These are phyloP conservation scores for Syngnathoides biaculeatus DNA, from an alignment of 2,113 vertebrate species.

Conservation along the genomic window DNA sequence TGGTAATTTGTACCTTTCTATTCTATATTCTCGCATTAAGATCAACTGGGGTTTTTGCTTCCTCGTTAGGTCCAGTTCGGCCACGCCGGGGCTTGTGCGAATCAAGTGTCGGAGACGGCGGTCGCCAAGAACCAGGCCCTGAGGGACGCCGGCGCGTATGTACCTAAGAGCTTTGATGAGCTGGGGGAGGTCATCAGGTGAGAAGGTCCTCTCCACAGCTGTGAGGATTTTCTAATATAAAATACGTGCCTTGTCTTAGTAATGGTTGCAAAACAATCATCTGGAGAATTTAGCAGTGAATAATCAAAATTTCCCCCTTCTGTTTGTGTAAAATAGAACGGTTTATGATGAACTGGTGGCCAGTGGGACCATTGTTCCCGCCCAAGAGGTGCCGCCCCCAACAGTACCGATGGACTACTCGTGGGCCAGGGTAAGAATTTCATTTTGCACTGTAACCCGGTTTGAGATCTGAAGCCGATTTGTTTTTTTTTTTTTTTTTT, in stretches of 20 bases:
- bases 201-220: background rate
- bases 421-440: constrained; percentile 87
- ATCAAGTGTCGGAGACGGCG: constrained; percentile 92
- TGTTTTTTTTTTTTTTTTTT: no score
- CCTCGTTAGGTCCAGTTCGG: constrained; percentile 90
- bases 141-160: constrained; percentile 88
- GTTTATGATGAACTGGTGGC: constrained; percentile 93
- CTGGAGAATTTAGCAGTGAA: background rate
- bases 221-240: no score
- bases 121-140: constrained; percentile 93
- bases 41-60: background rate
- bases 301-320: background rate
- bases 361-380: constrained; percentile 85
- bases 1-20: background rate
- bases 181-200: constrained; percentile 89
- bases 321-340: constrained; percentile 66
- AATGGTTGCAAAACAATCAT: no score
- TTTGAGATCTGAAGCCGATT: background rate
- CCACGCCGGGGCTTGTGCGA: constrained; percentile 94
- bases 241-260: no score
- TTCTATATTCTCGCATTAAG: background rate
- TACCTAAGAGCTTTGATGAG: constrained; percentile 94
- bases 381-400: constrained; percentile 92
- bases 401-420: constrained; percentile 99
- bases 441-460: background rate